Conservation (phyloP, 2,797 vertebrate species). For the Megalops cyprinoides region DNA sequence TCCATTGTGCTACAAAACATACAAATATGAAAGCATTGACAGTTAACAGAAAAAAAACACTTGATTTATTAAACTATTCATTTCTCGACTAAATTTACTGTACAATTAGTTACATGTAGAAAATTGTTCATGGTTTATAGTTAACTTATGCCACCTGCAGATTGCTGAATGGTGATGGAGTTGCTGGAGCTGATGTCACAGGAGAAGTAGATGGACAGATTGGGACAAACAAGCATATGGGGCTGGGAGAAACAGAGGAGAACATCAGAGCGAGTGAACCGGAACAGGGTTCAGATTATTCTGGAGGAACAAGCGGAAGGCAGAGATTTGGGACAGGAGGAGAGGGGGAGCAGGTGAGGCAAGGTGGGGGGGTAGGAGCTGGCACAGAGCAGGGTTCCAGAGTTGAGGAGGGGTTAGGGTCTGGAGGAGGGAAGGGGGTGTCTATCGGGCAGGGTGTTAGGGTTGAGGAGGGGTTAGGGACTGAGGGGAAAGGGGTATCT, state of each 20-base stretch:
- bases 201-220: background rate
- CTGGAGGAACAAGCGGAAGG: background rate
- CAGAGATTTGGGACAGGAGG: background rate
- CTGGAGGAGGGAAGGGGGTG: too few relatives aligned
- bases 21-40: background rate
- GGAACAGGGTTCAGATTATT: background rate
- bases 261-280: background rate
- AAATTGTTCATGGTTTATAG: background rate
- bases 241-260: background rate
- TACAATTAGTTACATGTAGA: background rate
- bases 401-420: background rate
- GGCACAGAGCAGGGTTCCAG: background rate
- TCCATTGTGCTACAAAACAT: background rate
- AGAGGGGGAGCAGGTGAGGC: conserved; percentile 16
- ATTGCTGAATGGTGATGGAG: conserved; percentile 52
- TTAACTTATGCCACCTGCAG: conserved; percentile 49
- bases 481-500: too few relatives aligned
- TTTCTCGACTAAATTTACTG: background rate
- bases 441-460: too few relatives aligned
- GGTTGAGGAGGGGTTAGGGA: too few relatives aligned
- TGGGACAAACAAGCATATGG: background rate
- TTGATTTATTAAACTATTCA: background rate
- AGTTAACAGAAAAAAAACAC: background rate
- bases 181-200: conserved; percentile 25
- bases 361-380: background rate